Evolutionary conservation across 2,797 vertebrate genomes (phyloP), one percentile per base, ranked within the genome.

Genomic region (Catostomus latipinnis): DNA sequence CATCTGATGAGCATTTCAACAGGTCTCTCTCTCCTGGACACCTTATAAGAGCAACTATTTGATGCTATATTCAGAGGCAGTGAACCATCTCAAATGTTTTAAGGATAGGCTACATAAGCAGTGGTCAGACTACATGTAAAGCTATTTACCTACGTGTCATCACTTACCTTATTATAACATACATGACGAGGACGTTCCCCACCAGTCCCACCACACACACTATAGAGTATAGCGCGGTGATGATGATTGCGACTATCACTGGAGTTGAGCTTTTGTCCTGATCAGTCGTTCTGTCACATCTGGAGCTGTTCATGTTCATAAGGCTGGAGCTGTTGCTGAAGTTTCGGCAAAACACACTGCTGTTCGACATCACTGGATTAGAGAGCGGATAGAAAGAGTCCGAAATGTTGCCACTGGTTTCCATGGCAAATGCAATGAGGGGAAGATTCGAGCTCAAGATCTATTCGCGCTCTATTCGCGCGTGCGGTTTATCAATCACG

Each of bases 121-220:
- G 45, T 61, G 10, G 46, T 16, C 8, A 58, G 56, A 58, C 53
- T 13, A 54, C 34, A 34, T 34, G 34, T 14, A 43, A 22, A 22
- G 50, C 11, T 34, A 65, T 66, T n/a, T 6, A 65, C 57, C n/a
- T 72, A 18, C 34, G 63, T 81, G 8, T 5, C n/a, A 50, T 14
- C 50, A 76, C 94, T 95, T 95, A 99, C 98, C 98, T 98, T 92
- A 98, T 89, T 73, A 99, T 98, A 89, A 99, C 96, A 88, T 98
- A 99, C 97, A 99, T 99, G 90, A 99, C 96, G 91, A 99, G 94
- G 90, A 99, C 96, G 94, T 99, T 99, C 62, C 98, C 98, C 73
- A 98, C 96, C 86, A 99, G 95, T 82, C 98, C 98, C 89, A 99
- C 93, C 82, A 98, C 96, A 78, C 97, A 97, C 82, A 99, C 97